These are phyloP conservation scores for Petromus typicus DNA, from an alignment of 2,113 vertebrate genomes.

Conservation along the genomic window DNA sequence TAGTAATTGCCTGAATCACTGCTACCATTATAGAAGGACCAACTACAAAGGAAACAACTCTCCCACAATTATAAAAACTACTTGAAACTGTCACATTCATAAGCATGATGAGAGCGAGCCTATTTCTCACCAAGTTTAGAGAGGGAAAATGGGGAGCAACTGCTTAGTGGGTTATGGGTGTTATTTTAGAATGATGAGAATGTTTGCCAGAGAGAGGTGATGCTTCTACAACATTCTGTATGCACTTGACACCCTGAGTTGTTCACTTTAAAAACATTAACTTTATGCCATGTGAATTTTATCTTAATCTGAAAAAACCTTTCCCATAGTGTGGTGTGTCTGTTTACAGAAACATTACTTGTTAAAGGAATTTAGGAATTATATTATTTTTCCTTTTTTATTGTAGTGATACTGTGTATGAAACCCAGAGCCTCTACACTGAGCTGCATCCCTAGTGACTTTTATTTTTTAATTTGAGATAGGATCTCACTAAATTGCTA, in stretches of 20 bases:
- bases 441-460: neutral
- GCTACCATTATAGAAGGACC: neutral
- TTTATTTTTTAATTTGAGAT: neutral
- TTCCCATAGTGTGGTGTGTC: neutral
- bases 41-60: neutral
- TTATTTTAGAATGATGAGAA: neutral
- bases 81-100: constrained; percentile 35
- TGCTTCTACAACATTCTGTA: neutral
- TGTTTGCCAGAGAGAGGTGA: neutral
- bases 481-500: neutral
- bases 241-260: neutral
- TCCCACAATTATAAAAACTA: neutral
- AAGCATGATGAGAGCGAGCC: constrained; percentile 1
- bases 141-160: neutral
- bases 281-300: constrained; percentile 35
- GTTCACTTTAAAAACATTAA: constrained; percentile 14
- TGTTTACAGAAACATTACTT: neutral
- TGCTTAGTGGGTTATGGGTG: neutral
- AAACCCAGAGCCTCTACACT: neutral
- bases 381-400: neutral
- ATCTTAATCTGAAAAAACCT: neutral
- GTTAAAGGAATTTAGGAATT: neutral
- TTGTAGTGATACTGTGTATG: neutral
- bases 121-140: neutral
- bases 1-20: constrained; percentile 17